Evolutionary conservation across 2,888 invertebrate species (phyloP), one percentile per base, ranked within the genome.

Genomic region (Allygus modestus): DNA sequence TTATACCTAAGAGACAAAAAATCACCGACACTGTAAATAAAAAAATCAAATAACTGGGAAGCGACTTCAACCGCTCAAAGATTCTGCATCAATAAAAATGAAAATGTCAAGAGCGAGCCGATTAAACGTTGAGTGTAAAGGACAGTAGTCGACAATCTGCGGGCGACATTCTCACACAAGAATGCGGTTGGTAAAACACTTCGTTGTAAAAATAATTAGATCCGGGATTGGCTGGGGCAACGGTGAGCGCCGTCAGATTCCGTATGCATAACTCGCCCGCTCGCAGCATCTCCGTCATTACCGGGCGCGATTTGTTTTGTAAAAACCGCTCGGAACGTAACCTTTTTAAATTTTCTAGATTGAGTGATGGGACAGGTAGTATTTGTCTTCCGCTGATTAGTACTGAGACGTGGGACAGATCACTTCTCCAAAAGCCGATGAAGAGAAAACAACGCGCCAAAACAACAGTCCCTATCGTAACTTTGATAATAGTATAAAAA

Each of bases 81-180:
- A 46, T 54, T 54, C 20, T 20, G 23, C 54, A 54, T 54, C 54
- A 11, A 54, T 54, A 23, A 54, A 31, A 65, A 65, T 65, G 65
- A 31, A 65, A 65, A 65, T 65, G 65, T 65, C 65, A 65, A 65
- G 65, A 65, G 31, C 65, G 15, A 58, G 1, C 65, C 26, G 58
- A 23, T 58, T 23, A 51, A 51, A 17, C 15, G n/a, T 17, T 51
- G 51, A 51, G 51, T 51, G 43, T 73, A 41, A 23, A 73, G 31
- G 41, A 73, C 73, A 73, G 73, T 17, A 20, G 51, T 46, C 12
- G 7, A 46, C n/a, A 20, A 51, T 17, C 9, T 20, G 43, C 51
- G 77, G 73, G 51, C 41, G 71, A n/a, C 71, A 71, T 71, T 71
- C 71, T 41, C 71, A 15, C 71, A 7, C 2, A 31, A 17, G 71